A percentile compares a stretch with the other conserved stretches of the same genome.
Evolutionary conservation across 2,113 vertebrate genomes (phyloP).

Genomic region (Origma solitaria): DNA sequence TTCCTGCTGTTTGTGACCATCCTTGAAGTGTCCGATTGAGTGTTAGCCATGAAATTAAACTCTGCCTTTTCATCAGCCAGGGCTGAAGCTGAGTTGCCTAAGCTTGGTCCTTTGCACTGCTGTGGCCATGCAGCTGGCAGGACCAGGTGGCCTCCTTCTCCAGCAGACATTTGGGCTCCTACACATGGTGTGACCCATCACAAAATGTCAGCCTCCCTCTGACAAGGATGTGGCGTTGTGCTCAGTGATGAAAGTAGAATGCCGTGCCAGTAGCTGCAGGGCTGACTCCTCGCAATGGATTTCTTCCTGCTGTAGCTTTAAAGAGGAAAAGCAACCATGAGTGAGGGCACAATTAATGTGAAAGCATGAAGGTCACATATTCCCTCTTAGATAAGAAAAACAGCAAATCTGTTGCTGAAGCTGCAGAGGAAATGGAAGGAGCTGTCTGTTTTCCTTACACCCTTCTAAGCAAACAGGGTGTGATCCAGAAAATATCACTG

Average conservation of each 20-base stretch:
- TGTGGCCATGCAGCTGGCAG: neutral
- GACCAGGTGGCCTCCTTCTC: neutral
- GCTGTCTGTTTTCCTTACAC: neutral
- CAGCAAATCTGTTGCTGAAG: neutral
- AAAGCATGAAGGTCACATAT: conserved; percentile 42
- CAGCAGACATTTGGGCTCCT: neutral
- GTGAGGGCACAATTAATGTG: neutral
- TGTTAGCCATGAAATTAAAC: conserved; percentile 1
- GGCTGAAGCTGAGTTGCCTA: neutral
- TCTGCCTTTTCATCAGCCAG: neutral
- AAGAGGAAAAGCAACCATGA: neutral
- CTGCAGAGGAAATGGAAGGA: neutral
- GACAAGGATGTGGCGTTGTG: neutral
- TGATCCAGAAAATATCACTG: neutral
- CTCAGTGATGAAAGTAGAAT: neutral
- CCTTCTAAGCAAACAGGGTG: neutral
- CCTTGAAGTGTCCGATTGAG: neutral
- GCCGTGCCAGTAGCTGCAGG: conserved; percentile 22
- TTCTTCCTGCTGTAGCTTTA: conserved; percentile 35
- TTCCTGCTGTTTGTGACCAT: neutral
- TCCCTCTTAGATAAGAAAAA: neutral
- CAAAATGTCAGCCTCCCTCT: neutral
- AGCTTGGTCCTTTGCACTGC: neutral
- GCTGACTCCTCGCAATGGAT: neutral
- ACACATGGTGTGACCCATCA: neutral